Evolutionary conservation across 2,113 vertebrate species (phyloP), one percentile per base, ranked within the genome.

Genomic region (Chionomys nivalis): DNA sequence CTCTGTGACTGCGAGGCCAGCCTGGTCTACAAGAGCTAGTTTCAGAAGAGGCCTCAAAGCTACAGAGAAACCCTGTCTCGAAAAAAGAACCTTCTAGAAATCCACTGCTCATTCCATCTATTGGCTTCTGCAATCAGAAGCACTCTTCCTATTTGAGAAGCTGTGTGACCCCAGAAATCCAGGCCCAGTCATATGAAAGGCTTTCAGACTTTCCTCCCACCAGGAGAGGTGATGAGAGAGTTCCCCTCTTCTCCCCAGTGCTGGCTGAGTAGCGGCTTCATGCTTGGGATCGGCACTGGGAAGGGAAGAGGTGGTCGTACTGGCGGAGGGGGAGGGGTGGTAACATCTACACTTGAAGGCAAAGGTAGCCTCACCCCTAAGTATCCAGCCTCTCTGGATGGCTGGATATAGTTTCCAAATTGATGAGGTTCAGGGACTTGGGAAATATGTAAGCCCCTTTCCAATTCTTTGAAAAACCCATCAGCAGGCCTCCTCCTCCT

Each of bases 161-260:
- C 17, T 9, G 1, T 1, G 5, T 72, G 49, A 28, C 82, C 49
- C 42, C 1, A 4, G 87, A 39, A 91, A n/a, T 31, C 55, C 17
- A 28, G 4, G 81, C 61, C 33, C 33, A 88, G 16, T 44, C 28
- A 8, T 65, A 17, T 4, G 24, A n/a, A 76, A 86, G 49, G n/a
- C 85, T 49, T 33, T 28, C 3, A 0, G n/a, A 66, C 12, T 31
- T 28, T 11, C 7, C n/a, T 49, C 82, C 66, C 24, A 77, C 70
- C 21, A 10, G 3, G 52, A 77, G 26, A 68, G 26, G 42, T 81
- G 63, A 19, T 2, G 14, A 61, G 58, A 31, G 49, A 4, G 0
- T 0, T 55, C 36, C 42, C 4, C 12, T 61, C 7, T 39, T 0
- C 2, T 5, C 36, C 58, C 44, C 3, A 31, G 13, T 0, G 21